A percentile compares a stretch with the other conserved stretches of the same genome.
These are phyloP conservation scores for Leptinotarsa undecemlineata DNA, from an alignment of 1,140 invertebrate species.

Conservation along the genomic window DNA sequence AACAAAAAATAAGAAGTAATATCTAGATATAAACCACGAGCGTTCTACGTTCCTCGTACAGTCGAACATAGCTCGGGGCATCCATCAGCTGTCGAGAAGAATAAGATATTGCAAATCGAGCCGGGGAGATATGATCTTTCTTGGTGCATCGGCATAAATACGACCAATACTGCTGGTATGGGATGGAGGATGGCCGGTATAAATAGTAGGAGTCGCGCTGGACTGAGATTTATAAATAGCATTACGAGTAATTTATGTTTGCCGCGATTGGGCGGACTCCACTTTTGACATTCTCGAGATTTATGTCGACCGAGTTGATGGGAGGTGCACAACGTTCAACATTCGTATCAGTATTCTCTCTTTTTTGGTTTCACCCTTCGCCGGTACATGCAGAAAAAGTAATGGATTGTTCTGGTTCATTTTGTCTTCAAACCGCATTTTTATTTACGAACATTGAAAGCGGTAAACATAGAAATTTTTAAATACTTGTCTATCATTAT, in stretches of 20 bases:
- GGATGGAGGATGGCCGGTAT: constrained; percentile 38
- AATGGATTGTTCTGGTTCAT: constrained; percentile 5
- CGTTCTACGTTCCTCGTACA: not conserved
- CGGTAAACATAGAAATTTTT: no score
- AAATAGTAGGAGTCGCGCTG: constrained; percentile 47
- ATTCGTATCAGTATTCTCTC: constrained; percentile 23
- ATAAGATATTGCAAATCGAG: constrained; percentile 47
- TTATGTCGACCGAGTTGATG: constrained; percentile 52
- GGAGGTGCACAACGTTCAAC: constrained; percentile 51
- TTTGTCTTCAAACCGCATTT: not conserved
- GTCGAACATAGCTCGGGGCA: constrained; percentile 21
- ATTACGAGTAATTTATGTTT: constrained; percentile 54
- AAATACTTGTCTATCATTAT: no score
- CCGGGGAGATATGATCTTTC: constrained; percentile 38
- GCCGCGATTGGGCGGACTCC: constrained; percentile 53
- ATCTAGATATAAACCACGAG: not conserved
- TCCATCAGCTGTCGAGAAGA: constrained; percentile 42
- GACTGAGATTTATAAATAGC: constrained; percentile 52
- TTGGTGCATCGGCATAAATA: constrained; percentile 42
- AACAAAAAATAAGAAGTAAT: not conserved
- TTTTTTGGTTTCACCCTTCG: constrained; percentile 11
- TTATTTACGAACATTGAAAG: no score
- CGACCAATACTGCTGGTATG: constrained; percentile 21
- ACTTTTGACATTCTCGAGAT: constrained; percentile 52
- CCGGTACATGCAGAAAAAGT: not conserved